A percentile compares a stretch with the other conserved stretches of the same genome.
phyloP scores from a whole-genome alignment of 2,888 invertebrate species.

The Leptopilina myrica region DNA sequence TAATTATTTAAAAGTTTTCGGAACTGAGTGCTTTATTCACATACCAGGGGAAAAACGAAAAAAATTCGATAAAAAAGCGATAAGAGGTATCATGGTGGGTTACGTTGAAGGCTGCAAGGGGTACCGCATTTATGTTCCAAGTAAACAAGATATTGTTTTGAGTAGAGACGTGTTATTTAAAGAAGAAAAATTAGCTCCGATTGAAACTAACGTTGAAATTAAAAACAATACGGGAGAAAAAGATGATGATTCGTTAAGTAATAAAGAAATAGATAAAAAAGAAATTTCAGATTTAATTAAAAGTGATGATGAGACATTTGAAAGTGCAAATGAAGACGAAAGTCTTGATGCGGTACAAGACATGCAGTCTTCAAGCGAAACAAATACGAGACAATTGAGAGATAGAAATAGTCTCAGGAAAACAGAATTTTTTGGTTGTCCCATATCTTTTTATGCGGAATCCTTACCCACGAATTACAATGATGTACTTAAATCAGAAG shows the following conservation, averaged over 20 bases:
- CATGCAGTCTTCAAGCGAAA: background rate
- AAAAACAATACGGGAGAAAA: background rate
- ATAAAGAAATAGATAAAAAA: background rate
- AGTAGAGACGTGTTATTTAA: constrained; percentile 36
- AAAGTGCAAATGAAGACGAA: background rate
- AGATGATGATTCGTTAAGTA: background rate
- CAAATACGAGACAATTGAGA: background rate
- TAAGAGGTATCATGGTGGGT: constrained; percentile 29
- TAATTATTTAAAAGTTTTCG: constrained; percentile 38
- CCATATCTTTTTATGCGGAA: background rate
- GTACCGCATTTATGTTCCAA: constrained; percentile 28
- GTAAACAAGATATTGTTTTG: constrained; percentile 13
- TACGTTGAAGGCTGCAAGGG: constrained; percentile 31
- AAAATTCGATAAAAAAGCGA: constrained; percentile 41
- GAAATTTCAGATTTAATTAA: no score
- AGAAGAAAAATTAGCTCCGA: background rate
- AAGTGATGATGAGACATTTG: no score
- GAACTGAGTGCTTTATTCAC: constrained; percentile 31
- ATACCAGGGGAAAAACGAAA: constrained; percentile 37
- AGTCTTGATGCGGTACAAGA: background rate
- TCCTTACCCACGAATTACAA: constrained; percentile 42
- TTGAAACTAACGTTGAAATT: background rate
- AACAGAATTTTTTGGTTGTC: background rate
- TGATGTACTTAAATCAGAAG: constrained; percentile 47
- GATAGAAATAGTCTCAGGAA: background rate